Evolutionary conservation across 2,797 vertebrate genomes (phyloP), one percentile per base, ranked within the genome.

Genomic region (Chiloscyllium punctatum): DNA sequence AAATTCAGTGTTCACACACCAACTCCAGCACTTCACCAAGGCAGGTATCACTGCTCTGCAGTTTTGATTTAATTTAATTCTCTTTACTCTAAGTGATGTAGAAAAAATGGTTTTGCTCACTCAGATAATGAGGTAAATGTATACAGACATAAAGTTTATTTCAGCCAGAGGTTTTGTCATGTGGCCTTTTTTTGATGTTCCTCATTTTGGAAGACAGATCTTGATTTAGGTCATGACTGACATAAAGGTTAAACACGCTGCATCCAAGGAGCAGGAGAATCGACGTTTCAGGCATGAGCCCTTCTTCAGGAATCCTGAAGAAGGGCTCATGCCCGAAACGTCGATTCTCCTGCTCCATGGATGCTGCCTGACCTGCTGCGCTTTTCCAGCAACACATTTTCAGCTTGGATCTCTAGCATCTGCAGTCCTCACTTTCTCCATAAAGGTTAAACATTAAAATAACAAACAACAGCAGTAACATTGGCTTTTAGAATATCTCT

Each of bases 161-260:
- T 91, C 57, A 8, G 62, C 90, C 13, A 9, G 7, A 8, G 18
- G 33, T 92, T 92, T 42, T 69, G 69, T 92, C 62, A 90, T 9
- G 92, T 37, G 23, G 23, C 37, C 62, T 84, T 53, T 57, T 57
- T 37, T 62, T 68, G 62, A 9, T 42, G 23, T 8, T 37, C 33
- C 18, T 92, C 21, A 57, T 92, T 37, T 21, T 66, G 62, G n/a
- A 42, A 82, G n/a, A 37, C 37, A 18, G 16, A 25, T n/a, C 13
- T 91, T 91, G 88, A 66, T 4, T 90, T 90, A 33, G 86, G 33
- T 18, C 62, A 69, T 92, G 66, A 92, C 21, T 92, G n/a, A 92
- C 66, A 92, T 69, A 69, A 21, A 42, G 42, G n/a, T 37, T 82
- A 18, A 48, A 48, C 1, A 1, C 42, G 1, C 42, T 48, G 42